Conservation (phyloP, 1,140 invertebrate species). For the Trialeurodes vaporariorum region DNA sequence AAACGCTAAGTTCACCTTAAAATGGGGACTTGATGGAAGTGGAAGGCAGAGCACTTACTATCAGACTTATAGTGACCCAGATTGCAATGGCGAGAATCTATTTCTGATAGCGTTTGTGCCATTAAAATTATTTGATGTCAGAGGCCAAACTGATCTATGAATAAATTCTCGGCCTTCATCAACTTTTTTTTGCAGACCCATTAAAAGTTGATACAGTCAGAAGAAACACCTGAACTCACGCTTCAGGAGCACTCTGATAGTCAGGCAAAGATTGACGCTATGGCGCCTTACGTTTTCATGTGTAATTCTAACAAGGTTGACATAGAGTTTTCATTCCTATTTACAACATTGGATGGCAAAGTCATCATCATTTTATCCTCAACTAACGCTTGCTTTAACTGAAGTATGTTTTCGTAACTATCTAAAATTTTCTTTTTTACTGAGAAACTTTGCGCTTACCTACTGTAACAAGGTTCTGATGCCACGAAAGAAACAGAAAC, state of each 20-base stretch:
- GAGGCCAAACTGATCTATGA: constrained; percentile 1
- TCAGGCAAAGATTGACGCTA: constrained; percentile 7
- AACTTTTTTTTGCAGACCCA: constrained; percentile 19
- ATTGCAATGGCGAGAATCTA: not conserved
- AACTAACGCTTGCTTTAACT: not conserved
- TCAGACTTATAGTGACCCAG: constrained; percentile 1
- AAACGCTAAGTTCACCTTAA: not conserved
- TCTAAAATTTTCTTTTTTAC: no score
- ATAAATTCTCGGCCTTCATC: constrained; percentile 13
- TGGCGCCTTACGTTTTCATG: not conserved
- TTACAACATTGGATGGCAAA: not conserved
- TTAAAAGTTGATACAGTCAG: constrained; percentile 21
- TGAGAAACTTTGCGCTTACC: no score
- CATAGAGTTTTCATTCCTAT: not conserved
- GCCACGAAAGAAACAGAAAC: no score
- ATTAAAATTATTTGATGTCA: not conserved
- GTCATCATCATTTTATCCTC: not conserved
- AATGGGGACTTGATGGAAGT: constrained; percentile 12
- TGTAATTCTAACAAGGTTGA: not conserved
- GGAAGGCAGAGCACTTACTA: not conserved
- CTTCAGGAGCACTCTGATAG: constrained; percentile 8
- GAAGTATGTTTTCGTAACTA: no score
- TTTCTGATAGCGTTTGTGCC: constrained; percentile 6
- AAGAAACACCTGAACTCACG: constrained; percentile 15
- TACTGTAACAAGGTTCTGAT: no score